Conservation (phyloP, 1,140 invertebrate species). For the Bombus waltoni region DNA sequence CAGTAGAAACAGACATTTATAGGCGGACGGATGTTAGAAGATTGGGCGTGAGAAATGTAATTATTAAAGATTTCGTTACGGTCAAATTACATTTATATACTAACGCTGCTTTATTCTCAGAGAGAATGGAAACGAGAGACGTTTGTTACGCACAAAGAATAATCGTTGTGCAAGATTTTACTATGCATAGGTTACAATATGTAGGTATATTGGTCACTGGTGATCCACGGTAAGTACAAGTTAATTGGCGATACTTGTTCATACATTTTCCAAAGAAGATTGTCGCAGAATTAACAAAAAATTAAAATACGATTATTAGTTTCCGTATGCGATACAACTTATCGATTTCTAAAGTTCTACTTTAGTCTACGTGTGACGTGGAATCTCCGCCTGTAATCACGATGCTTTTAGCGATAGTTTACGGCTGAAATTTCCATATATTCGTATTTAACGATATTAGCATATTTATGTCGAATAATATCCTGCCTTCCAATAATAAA, state of each 20-base stretch:
- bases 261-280: neutral
- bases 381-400: too few relatives aligned
- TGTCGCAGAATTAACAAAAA: neutral
- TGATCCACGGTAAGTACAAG: neutral
- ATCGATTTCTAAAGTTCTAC: neutral
- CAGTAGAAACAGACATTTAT: neutral
- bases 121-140: neutral
- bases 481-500: neutral
- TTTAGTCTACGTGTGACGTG: neutral
- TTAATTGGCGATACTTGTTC: neutral
- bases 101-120: neutral
- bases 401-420: neutral
- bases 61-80: neutral
- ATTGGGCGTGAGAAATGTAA: constrained; percentile 8
- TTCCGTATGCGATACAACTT: neutral
- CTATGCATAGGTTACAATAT: neutral
- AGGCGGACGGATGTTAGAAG: neutral
- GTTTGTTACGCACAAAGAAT: neutral
- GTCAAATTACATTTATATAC: neutral
- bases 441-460: neutral
- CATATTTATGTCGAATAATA: neutral
- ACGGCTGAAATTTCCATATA: neutral
- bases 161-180: neutral
- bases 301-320: neutral
- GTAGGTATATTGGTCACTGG: too few relatives aligned